Conservation (phyloP, 2,888 invertebrate species). For the Epistrophella euchroma region DNA sequence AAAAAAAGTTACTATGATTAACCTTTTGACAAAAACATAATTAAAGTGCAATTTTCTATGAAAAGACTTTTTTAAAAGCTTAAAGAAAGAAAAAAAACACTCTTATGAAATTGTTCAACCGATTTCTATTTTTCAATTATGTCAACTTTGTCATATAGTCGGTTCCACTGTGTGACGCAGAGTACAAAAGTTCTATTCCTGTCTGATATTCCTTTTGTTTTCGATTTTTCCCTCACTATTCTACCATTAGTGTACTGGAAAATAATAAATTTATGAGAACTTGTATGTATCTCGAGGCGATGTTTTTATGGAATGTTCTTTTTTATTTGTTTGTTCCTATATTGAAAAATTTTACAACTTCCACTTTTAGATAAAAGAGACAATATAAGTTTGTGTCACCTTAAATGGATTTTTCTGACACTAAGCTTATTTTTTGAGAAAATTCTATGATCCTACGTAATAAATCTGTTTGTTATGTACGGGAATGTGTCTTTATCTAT, state of each 20-base stretch:
- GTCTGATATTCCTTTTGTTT: constrained; percentile 26
- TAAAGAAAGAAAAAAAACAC: not conserved
- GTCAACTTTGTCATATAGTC: not conserved
- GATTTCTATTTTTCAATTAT: not conserved
- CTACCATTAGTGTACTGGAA: constrained; percentile 30
- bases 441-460: not conserved
- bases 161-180: not conserved
- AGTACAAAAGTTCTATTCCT: constrained; percentile 44
- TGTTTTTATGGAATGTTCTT: constrained; percentile 20
- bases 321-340: not conserved
- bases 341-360: constrained; percentile 31
- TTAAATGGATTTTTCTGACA: constrained; percentile 27
- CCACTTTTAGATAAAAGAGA: constrained; percentile 7
- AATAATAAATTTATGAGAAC: constrained; percentile 50
- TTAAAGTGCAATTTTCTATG: too few relatives aligned
- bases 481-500: not conserved
- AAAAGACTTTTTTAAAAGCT: too few relatives aligned
- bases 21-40: too few relatives aligned
- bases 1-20: too few relatives aligned
- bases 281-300: constrained; percentile 36
- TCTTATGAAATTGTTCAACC: not conserved
- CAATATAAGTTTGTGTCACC: constrained; percentile 15
- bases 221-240: constrained; percentile 4
- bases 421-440: not conserved
- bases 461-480: not conserved